Evolutionary conservation across 2,888 invertebrate genomes (phyloP).

Genomic region (Trichogramma evanescens): DNA sequence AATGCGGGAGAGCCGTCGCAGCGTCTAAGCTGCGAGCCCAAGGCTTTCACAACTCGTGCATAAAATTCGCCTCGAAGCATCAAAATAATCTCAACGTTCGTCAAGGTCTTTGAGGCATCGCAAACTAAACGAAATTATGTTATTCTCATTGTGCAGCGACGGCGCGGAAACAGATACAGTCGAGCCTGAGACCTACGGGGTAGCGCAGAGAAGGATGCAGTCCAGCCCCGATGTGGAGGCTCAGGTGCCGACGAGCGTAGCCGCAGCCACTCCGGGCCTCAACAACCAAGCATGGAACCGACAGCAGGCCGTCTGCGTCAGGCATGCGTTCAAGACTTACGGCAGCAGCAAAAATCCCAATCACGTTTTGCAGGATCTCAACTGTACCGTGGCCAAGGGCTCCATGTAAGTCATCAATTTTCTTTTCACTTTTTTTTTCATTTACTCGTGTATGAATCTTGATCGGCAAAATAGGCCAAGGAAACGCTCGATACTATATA

Average conservation of each 20-base stretch:
- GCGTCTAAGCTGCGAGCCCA: no score
- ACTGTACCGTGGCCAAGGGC: slow-evolving; percentile 90
- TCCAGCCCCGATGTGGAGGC: slow-evolving; percentile 34
- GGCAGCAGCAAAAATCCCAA: slow-evolving; percentile 82
- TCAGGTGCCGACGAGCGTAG: slow-evolving; percentile 11
- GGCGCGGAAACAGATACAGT: slow-evolving; percentile 43
- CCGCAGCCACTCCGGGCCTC: slow-evolving; percentile 41
- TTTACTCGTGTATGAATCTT: neutral
- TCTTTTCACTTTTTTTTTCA: neutral
- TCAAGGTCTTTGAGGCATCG: no score
- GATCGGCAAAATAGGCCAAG: neutral
- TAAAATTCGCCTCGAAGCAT: no score
- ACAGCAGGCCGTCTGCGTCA: slow-evolving; percentile 80
- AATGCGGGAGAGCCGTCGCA: no score
- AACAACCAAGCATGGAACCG: slow-evolving; percentile 53
- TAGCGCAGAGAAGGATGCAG: slow-evolving; percentile 30
- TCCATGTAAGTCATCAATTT: slow-evolving; percentile 71
- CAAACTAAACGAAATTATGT: neutral
- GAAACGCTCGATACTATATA: neutral
- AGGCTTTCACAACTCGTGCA: no score
- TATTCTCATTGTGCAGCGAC: slow-evolving; percentile 38
- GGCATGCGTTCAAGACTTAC: slow-evolving; percentile 83
- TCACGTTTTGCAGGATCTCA: slow-evolving; percentile 79
- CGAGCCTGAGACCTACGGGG: slow-evolving; percentile 31
- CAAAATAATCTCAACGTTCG: no score